A percentile compares a stretch with the other conserved stretches of the same genome.
Conservation (phyloP, 2,797 vertebrate genomes). For the Craterocephalus amniculus region DNA sequence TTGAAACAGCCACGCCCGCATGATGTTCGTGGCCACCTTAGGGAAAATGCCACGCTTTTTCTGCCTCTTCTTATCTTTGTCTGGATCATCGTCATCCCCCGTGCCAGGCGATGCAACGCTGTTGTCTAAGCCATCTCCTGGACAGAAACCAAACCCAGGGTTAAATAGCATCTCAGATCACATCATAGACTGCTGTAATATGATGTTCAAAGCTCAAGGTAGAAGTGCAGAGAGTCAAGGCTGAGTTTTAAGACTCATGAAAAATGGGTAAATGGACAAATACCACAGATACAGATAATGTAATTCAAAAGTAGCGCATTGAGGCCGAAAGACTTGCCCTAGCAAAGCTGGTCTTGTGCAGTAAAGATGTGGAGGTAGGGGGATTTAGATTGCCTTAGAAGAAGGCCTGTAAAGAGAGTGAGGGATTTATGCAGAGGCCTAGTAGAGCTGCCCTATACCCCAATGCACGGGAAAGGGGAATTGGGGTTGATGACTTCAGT, state of each 20-base stretch:
- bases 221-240: constrained; percentile 32
- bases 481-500: constrained; percentile 70
- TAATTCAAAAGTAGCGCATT: constrained; percentile 45
- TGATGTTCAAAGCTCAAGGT: constrained; percentile 39
- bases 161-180: constrained; percentile 73
- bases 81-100: constrained; percentile 97
- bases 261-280: constrained; percentile 74
- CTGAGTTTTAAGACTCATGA: constrained; percentile 62
- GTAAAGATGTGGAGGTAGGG: constrained; percentile 53
- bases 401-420: constrained; percentile 57
- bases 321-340: constrained; percentile 42
- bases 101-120: constrained; percentile 98
- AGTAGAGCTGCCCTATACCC: constrained; percentile 62
- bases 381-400: constrained; percentile 73
- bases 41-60: constrained; percentile 99
- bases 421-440: constrained; percentile 69
- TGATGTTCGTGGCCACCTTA: constrained; percentile 99
- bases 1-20: constrained; percentile 99
- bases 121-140: constrained; percentile 99
- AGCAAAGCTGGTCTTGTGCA: constrained; percentile 58
- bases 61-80: constrained; percentile 99
- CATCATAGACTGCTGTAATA: constrained; percentile 40
- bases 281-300: constrained; percentile 60
- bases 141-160: constrained; percentile 76
- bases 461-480: constrained; percentile 65